Evolutionary conservation across 2,888 invertebrate genomes (phyloP), one percentile per base, ranked within the genome.

Genomic region (Caenorhabditis sp.): DNA sequence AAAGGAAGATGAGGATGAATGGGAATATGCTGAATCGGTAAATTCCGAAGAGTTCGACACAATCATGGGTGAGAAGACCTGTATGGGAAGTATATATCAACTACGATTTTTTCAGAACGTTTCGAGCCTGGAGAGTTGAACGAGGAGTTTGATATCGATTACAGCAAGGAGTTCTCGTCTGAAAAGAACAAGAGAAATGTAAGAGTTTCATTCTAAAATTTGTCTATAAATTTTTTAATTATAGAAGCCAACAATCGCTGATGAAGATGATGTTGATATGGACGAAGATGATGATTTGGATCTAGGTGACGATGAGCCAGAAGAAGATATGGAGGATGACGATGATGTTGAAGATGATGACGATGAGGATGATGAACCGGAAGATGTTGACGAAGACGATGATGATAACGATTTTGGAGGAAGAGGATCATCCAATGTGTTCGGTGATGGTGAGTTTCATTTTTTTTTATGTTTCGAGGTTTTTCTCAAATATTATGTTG

Each of bases 41-140:
- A 92, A 91, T 76, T 93, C 93, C 85, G 92, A 92, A 56, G 93
- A 93, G 88, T 93, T 93, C 87, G 92, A 93, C 79, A 90, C 91
- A 65, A 92, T 92, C 87, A 88, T 93, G 49, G 88, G 88, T 88
- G 71, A 64, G 77, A 4, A 4, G 4, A 14, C 36, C 21, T 23
- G 3, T 27, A 27, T 36, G 58, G 17, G 7, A 20, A 27, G 14
- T 58, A 1, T 3, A 27, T 4, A 52, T 52, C 4, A 7, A 7
- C 20, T 17, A 21, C 52, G 20, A 4, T 14, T 14, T n/a, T 59
- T 70, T 64, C 43, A 66, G 76, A 76, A 86, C 91, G 91, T 0
- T 86, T 89, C 85, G 88, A 88, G 81, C 86, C 86, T 1, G 83
- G 84, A 57, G 85, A 86, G 70, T 81, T 85, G 88, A 82, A 89